These are phyloP conservation scores for Sycobia sp. DNA, from an alignment of 1,140 invertebrate genomes.

Conservation along the genomic window DNA sequence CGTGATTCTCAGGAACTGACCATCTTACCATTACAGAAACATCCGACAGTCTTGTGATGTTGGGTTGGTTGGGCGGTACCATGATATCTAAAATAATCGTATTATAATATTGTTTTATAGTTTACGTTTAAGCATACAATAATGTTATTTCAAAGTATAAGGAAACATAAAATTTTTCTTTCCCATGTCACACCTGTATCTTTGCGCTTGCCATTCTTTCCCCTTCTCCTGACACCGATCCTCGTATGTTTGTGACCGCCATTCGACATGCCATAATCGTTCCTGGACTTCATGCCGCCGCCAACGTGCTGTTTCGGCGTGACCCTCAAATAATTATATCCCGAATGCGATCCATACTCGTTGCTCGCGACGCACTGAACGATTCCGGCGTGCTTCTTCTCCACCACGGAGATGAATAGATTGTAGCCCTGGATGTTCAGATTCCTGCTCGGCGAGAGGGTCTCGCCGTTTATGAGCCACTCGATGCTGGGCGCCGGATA, in stretches of 20 bases:
- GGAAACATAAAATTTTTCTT: too few species aligned
- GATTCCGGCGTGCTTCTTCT: slow-evolving; percentile 83
- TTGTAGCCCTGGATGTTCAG: slow-evolving; percentile 62
- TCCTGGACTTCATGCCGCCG: slow-evolving; percentile 46
- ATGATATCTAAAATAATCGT: slow-evolving; percentile 65
- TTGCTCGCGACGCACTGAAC: slow-evolving; percentile 89
- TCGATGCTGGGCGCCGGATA: slow-evolving; percentile 73
- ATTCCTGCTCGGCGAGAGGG: slow-evolving; percentile 63
- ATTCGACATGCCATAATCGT: slow-evolving; percentile 43
- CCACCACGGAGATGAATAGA: slow-evolving; percentile 70
- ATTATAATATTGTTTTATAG: not conserved
- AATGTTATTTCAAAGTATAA: too few species aligned
- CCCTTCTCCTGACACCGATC: slow-evolving; percentile 52
- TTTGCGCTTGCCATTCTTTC: slow-evolving; percentile 60
- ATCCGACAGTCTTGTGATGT: slow-evolving; percentile 82
- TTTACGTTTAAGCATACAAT: not conserved
- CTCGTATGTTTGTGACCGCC: slow-evolving; percentile 53
- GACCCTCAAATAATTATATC: slow-evolving; percentile 69
- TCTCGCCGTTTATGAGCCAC: slow-evolving; percentile 85
- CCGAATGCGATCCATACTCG: slow-evolving; percentile 72
- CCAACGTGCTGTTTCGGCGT: slow-evolving; percentile 75
- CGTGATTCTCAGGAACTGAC: slow-evolving; percentile 80
- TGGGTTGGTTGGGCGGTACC: slow-evolving; percentile 84
- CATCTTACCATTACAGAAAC: slow-evolving; percentile 92
- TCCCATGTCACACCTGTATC: slow-evolving; percentile 45